Evolutionary conservation across 2,888 invertebrate species (phyloP), one percentile per base, ranked within the genome.

Genomic region (Epistrophe grossulariae): DNA sequence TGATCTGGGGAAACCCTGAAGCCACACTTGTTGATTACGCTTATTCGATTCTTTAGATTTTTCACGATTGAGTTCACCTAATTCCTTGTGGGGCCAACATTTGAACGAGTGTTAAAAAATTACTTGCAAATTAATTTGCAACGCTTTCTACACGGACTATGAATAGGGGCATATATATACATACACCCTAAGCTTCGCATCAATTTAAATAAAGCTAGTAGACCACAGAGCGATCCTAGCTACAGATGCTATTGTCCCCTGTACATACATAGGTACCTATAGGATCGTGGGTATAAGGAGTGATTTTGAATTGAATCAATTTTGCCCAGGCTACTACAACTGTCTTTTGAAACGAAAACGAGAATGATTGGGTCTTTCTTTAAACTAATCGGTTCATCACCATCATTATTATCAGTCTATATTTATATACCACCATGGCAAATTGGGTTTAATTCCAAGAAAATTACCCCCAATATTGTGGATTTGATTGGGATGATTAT

Each of bases 261-360:
- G 24, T 9, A 52, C n/a, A n/a, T n/a, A n/a, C n/a, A n/a, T n/a
- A n/a, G n/a, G n/a, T 7, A 38, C 13, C 31, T 17, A 59, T 17
- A 24, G 11, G 17, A 38, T 11, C 28, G 17, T 5, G 35, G 0
- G 1, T 0, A n/a, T n/a, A 59, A 59, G 59, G 24, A 38, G 24
- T 60, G n/a, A 52, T 45, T 57, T 43, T 35, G 60, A 81, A 81
- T 81, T 70, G 45, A 76, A 81, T 81, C 70, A 38, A 48, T 57
- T 76, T 50, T 5, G 40, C 1, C 71, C 35, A 28, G 45, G 62
- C 31, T 52, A 28, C 59, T 48, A 24, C n/a, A n/a, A n/a, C 1
- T 8, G 11, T 68, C 50, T 66, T 48, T 73, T 48, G 11, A 15
- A 48, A 45, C 45, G 45, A 60, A 68, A 78, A 68, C 60, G 45